Percentiles rank a stretch among this genome's conserved stretches.
Conservation (phyloP, 2,888 invertebrate species). For the Thysanoteuthis rhombus region DNA sequence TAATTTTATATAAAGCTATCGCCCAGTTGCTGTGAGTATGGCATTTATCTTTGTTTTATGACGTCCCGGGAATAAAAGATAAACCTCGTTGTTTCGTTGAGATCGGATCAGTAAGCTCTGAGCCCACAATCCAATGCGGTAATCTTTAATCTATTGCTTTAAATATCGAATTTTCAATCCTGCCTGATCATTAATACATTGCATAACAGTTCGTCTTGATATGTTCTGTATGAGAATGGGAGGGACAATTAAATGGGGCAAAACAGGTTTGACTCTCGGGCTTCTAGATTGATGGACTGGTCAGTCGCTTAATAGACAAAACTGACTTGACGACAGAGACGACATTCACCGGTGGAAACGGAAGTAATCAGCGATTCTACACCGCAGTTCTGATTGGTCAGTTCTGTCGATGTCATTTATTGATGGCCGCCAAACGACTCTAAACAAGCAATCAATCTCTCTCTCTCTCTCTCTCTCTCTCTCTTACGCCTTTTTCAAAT, state of each 20-base stretch:
- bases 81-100: too few relatives aligned
- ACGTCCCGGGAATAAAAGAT: too few relatives aligned
- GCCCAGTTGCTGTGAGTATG: too few relatives aligned
- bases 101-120: background rate
- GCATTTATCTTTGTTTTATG: too few relatives aligned
- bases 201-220: background rate
- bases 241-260: background rate
- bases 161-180: background rate
- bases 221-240: background rate
- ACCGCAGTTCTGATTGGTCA: background rate
- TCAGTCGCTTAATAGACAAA: background rate
- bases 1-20: too few relatives aligned
- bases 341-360: background rate
- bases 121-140: background rate
- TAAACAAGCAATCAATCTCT: background rate
- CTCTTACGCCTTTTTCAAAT: fast-evolving
- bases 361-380: background rate
- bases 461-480: background rate
- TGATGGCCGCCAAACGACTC: background rate
- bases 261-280: background rate
- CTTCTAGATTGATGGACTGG: background rate
- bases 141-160: background rate
- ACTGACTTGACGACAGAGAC: background rate
- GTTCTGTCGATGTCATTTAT: background rate
- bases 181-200: background rate